These are phyloP conservation scores for Nomada fabriciana DNA, from an alignment of 2,888 invertebrate genomes.

Conservation along the genomic window DNA sequence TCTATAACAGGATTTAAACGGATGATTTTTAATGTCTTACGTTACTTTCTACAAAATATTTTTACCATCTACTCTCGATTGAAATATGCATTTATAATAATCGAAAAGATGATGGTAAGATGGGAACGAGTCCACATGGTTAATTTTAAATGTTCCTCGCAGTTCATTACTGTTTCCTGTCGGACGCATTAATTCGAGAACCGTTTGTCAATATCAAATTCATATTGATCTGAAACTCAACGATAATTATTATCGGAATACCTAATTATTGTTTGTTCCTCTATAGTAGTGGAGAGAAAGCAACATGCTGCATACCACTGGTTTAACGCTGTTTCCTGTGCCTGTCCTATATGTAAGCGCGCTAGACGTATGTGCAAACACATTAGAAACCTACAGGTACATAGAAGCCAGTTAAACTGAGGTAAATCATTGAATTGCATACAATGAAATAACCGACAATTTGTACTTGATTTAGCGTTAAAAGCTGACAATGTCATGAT, in stretches of 20 bases:
- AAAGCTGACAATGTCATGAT: too few species aligned
- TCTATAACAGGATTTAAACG: not conserved
- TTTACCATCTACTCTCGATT: too few species aligned
- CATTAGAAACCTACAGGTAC: constrained; percentile 23
- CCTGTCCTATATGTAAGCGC: constrained; percentile 60
- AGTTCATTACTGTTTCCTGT: constrained; percentile 19
- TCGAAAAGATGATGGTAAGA: not conserved
- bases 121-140: not conserved
- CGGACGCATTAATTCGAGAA: constrained; percentile 65
- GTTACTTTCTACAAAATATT: too few species aligned
- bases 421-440: not conserved
- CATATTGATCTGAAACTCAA: constrained; percentile 74
- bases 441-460: not conserved
- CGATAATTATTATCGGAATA: constrained; percentile 77
- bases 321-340: constrained; percentile 73
- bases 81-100: not conserved
- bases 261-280: constrained; percentile 75
- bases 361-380: constrained; percentile 28
- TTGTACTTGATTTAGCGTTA: not conserved
- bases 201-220: constrained; percentile 70
- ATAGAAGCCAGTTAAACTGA: not conserved
- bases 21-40: not conserved
- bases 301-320: constrained; percentile 43
- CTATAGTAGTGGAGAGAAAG: constrained; percentile 9
- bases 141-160: constrained; percentile 27